phyloP scores from a whole-genome alignment of 2,888 invertebrate species.

The Enchytraeus crypticus region DNA sequence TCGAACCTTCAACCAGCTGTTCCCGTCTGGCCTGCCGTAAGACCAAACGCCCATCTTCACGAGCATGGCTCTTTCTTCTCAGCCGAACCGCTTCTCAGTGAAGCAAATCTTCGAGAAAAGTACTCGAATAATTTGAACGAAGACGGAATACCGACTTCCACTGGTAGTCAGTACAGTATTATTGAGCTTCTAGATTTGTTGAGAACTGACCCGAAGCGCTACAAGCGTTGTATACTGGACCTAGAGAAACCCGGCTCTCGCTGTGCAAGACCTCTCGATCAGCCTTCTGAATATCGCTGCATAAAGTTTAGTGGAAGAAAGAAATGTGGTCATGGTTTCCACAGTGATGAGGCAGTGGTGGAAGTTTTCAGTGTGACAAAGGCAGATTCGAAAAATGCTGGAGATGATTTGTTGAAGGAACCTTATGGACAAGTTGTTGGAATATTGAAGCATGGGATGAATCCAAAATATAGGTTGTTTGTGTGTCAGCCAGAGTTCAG shows the following conservation, averaged over 20 bases:
- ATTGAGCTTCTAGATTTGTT: neutral
- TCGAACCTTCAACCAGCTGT: too few species aligned
- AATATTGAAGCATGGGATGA: slow-evolving; percentile 32
- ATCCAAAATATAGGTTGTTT: slow-evolving; percentile 32
- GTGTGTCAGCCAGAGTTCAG: slow-evolving; percentile 35
- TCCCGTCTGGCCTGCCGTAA: neutral
- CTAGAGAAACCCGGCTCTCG: slow-evolving; percentile 10
- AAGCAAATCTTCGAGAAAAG: too few species aligned
- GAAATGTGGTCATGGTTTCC: slow-evolving; percentile 16
- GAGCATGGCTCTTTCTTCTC: neutral
- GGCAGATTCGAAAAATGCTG: neutral
- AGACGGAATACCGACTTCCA: too few species aligned
- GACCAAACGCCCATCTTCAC: neutral
- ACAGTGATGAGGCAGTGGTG: slow-evolving; percentile 16
- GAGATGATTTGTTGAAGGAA: neutral
- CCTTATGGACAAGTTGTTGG: slow-evolving; percentile 35
- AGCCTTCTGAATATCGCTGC: neutral
- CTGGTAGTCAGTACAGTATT: neutral
- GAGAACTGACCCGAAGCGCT: slow-evolving; percentile 13
- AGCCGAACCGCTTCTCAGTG: neutral
- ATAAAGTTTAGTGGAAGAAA: slow-evolving; percentile 14
- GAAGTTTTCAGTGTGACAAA: slow-evolving; percentile 3
- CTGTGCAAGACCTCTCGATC: slow-evolving; percentile 6
- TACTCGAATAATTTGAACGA: too few species aligned
- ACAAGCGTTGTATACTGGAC: slow-evolving; percentile 32